Evolutionary conservation across 2,797 vertebrate species (phyloP).

Genomic region (Hippocampus kuda): DNA sequence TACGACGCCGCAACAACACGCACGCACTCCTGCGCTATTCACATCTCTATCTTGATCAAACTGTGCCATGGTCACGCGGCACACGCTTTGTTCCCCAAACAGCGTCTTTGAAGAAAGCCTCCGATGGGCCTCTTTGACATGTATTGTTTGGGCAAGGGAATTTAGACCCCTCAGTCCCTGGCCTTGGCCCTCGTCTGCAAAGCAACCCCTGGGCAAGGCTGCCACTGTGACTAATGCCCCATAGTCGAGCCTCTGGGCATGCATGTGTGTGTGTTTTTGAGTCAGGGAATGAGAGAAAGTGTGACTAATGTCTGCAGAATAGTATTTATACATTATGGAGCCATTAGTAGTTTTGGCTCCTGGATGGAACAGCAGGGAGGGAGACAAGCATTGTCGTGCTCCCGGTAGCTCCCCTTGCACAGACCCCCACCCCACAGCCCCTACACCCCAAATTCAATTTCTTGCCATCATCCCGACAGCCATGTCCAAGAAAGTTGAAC

Average conservation of each 20-base stretch:
- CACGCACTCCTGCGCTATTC: conserved; percentile 28
- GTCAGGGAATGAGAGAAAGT: conserved; percentile 53
- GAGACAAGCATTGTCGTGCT: conserved; percentile 63
- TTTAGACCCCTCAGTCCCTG: conserved; percentile 59
- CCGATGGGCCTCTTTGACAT: conserved; percentile 61
- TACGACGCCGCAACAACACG: conserved; percentile 12
- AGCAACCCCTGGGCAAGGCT: conserved; percentile 46
- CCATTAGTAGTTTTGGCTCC: conserved; percentile 69
- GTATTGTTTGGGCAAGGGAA: conserved; percentile 64
- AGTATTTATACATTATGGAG: conserved; percentile 69
- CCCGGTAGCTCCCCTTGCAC: conserved; percentile 42
- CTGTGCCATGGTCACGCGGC: conserved; percentile 40
- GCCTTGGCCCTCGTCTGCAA: conserved; percentile 61
- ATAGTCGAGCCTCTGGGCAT: conserved; percentile 35
- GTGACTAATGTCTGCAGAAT: conserved; percentile 72
- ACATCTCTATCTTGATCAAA: conserved; percentile 50
- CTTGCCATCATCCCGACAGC: conserved; percentile 9
- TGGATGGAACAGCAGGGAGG: conserved; percentile 64
- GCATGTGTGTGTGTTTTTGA: conserved; percentile 23
- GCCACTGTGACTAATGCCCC: conserved; percentile 63
- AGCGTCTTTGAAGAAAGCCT: conserved; percentile 54
- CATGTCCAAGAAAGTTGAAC: conserved; percentile 18
- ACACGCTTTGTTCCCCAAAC: conserved; percentile 53
- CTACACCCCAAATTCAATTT: no score
- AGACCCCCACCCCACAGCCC: not conserved